These are phyloP conservation scores for Sander lucioperca DNA, from an alignment of 2,113 vertebrate species.

Conservation along the genomic window DNA sequence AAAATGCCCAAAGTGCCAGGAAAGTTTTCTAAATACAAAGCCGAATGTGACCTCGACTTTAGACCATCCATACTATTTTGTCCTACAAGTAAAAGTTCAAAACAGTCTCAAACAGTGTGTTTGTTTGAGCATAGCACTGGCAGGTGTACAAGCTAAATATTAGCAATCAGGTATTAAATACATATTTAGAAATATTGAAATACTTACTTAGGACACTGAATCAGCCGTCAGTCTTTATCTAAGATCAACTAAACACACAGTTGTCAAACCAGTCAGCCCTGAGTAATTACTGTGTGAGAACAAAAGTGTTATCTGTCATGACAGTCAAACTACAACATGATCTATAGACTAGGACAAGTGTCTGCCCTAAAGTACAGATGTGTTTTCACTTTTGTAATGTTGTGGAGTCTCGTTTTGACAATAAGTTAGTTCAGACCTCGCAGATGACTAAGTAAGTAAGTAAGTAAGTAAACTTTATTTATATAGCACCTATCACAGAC, in stretches of 20 bases:
- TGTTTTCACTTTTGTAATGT: neutral
- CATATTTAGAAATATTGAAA: neutral
- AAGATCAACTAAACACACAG: neutral
- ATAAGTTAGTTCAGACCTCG: neutral
- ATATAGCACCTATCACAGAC: too few species aligned
- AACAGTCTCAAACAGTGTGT: neutral
- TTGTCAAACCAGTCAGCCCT: neutral
- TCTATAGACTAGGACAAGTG: neutral
- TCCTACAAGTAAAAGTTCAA: neutral
- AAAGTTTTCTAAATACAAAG: slow-evolving; percentile 2
- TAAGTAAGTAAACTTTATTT: too few species aligned
- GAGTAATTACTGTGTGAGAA: neutral
- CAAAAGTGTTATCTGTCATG: neutral
- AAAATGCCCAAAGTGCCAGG: neutral
- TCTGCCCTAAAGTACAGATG: neutral
- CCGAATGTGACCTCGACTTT: neutral
- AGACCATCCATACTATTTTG: too few species aligned
- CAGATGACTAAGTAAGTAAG: too few species aligned
- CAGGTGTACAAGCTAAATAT: neutral
- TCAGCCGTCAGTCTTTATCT: neutral
- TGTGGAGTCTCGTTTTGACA: neutral
- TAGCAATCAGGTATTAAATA: neutral
- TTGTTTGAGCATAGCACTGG: neutral
- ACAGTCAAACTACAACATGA: neutral
- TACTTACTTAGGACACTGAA: neutral